Evolutionary conservation across 2,797 vertebrate species (phyloP), one percentile per base, ranked within the genome.

Genomic region (Pteronotus mesoamericanus): DNA sequence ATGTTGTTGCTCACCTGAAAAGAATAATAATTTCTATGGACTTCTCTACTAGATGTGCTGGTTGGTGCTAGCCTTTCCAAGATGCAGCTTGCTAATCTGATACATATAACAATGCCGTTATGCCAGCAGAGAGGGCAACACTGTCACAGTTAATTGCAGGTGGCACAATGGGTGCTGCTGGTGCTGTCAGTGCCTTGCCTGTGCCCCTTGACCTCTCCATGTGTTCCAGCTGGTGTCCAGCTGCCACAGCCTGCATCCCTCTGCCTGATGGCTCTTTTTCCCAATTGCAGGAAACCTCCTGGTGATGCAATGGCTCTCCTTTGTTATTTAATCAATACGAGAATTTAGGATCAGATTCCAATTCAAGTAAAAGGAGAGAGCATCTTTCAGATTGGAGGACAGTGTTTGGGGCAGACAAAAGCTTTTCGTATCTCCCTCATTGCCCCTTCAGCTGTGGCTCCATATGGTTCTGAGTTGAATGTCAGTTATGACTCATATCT

Each of bases 151-250:
- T 10, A 39, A 51, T 7, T 19, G 46, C 11, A 3, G 69, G n/a
- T 5, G n/a, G 14, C 29, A 19, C 2, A 5, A 2, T 24, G 12
- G 42, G 3, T 9, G 0, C 29, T 69, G 55, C 29, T 15, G n/a
- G 61, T 7, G 34, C 1, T 12, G 2, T 39, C 42, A 15, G 2
- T 55, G 34, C 1, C 29, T 37, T 1, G 37, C 8, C 8, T 3
- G 0, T 5, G 22, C 5, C 24, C 16, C 57, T 21, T 42, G 16
- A 75, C 21, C n/a, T 69, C 75, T 55, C 29, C 9, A 1, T 19
- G 5, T 6, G 18, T 26, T 48, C 79, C 72, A 86, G 80, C 3
- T 53, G 42, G 46, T 61, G 21, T 64, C 69, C 59, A 74, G 42
- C 16, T 10, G 46, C 29, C 48, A 51, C 26, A 6, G 0, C 15